These are phyloP conservation scores for Molanna angustata DNA, from an alignment of 2,888 invertebrate species.

Conservation along the genomic window DNA sequence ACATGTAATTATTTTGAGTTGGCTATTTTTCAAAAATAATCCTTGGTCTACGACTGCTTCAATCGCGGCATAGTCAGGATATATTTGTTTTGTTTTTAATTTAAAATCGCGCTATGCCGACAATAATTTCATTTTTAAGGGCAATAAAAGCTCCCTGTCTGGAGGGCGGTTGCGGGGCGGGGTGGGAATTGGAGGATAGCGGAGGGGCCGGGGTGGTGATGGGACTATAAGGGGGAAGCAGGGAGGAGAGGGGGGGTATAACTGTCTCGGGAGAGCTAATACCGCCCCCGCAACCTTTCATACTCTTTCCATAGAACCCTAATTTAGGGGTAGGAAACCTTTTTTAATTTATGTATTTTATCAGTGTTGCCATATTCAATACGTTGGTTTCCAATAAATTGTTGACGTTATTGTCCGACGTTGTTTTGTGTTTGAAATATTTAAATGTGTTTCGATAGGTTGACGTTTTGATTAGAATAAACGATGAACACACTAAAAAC, in stretches of 20 bases:
- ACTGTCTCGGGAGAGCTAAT: constrained; percentile 24
- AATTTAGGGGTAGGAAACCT: constrained; percentile 17
- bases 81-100: constrained; percentile 30
- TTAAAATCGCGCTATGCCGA: constrained; percentile 28
- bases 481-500: no score
- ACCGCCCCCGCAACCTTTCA: constrained; percentile 23
- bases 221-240: neutral
- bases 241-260: constrained; percentile 7
- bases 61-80: constrained; percentile 4
- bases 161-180: constrained; percentile 4
- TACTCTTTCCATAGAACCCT: constrained; percentile 20
- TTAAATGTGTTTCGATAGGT: no score
- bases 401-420: no score
- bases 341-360: no score
- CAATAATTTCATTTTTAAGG: constrained; percentile 31
- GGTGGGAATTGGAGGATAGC: constrained; percentile 5
- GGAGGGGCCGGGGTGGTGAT: constrained; percentile 1
- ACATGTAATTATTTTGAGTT: neutral
- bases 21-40: neutral
- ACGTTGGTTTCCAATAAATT: no score
- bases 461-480: no score
- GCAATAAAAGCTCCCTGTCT: constrained; percentile 27
- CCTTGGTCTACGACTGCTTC: neutral
- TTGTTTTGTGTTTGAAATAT: no score
- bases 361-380: no score